Conservation (phyloP, 2,888 invertebrate species). For the Pristionchus maxplancki region DNA sequence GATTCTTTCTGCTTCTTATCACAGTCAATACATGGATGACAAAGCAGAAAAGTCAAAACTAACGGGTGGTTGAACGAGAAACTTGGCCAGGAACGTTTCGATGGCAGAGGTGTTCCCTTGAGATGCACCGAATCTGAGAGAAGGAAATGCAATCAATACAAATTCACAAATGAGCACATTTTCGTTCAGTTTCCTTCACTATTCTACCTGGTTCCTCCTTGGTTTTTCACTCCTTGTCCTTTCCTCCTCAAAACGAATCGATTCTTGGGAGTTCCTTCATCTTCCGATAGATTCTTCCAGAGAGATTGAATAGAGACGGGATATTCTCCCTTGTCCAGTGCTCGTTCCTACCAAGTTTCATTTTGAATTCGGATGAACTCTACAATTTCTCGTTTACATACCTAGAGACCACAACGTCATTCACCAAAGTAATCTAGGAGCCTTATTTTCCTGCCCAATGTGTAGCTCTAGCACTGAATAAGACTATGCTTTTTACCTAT, state of each 20-base stretch:
- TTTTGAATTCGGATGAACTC: background rate
- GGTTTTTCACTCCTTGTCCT: constrained; percentile 12
- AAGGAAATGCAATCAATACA: background rate
- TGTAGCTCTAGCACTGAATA: too few species aligned
- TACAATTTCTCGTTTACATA: too few species aligned
- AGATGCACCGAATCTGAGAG: constrained; percentile 83
- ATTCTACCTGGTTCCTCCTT: background rate
- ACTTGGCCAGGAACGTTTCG: constrained; percentile 92
- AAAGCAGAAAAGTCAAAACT: background rate
- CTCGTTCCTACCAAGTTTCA: constrained; percentile 79
- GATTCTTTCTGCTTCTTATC: too few species aligned
- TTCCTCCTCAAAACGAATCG: constrained; percentile 63
- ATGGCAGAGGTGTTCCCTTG: constrained; percentile 85
- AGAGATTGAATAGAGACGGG: constrained; percentile 80
- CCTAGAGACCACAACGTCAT: too few species aligned
- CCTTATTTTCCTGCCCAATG: too few species aligned
- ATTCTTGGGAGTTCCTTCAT: constrained; percentile 59
- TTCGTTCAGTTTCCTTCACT: background rate
- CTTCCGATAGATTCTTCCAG: constrained; percentile 63
- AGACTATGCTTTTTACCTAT: too few species aligned
- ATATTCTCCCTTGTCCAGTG: constrained; percentile 85
- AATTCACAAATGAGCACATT: background rate
- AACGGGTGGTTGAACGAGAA: constrained; percentile 87
- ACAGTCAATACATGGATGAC: too few species aligned
- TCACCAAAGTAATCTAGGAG: too few species aligned